Percentiles rank a stretch among this genome's conserved stretches.
phyloP scores from a whole-genome alignment of 2,888 invertebrate genomes.

The Heliothis peltigera region DNA sequence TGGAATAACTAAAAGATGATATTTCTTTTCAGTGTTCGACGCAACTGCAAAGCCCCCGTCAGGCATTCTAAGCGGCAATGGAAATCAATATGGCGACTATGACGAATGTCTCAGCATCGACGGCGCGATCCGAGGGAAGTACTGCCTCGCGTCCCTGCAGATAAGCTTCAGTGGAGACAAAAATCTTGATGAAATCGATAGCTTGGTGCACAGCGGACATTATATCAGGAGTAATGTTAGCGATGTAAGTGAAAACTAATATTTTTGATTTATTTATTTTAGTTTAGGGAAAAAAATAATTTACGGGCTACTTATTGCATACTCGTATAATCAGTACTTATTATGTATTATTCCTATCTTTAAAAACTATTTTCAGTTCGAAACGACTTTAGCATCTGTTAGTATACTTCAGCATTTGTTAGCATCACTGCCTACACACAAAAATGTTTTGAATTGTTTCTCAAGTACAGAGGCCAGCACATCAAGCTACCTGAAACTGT shows the following conservation, averaged over 20 bases:
- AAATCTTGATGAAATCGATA: slow-evolving; percentile 76
- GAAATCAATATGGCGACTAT: slow-evolving; percentile 93
- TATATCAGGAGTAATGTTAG: slow-evolving; percentile 87
- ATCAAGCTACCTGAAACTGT: no score
- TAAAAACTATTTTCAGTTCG: no score
- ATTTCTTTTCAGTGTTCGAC: slow-evolving; percentile 91
- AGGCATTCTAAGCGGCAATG: slow-evolving; percentile 92
- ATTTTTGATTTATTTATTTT: background rate
- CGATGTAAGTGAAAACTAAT: slow-evolving; percentile 83
- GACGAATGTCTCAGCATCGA: slow-evolving; percentile 91
- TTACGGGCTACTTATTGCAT: no score
- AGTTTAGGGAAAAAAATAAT: no score
- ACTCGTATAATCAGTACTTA: no score
- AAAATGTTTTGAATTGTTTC: no score
- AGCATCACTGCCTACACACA: no score
- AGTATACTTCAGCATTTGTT: no score
- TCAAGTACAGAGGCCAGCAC: no score
- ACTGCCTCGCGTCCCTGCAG: slow-evolving; percentile 91
- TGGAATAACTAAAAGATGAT: background rate
- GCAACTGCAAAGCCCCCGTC: slow-evolving; percentile 93
- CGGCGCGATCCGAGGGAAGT: slow-evolving; percentile 90
- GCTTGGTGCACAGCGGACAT: slow-evolving; percentile 87
- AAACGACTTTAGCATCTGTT: no score
- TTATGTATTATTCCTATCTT: no score
- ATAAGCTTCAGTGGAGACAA: slow-evolving; percentile 74